A percentile compares a stretch with the other conserved stretches of the same genome.
These are phyloP conservation scores for Theropithecus gelada DNA, from an alignment of 2,113 vertebrate species.

Conservation along the genomic window DNA sequence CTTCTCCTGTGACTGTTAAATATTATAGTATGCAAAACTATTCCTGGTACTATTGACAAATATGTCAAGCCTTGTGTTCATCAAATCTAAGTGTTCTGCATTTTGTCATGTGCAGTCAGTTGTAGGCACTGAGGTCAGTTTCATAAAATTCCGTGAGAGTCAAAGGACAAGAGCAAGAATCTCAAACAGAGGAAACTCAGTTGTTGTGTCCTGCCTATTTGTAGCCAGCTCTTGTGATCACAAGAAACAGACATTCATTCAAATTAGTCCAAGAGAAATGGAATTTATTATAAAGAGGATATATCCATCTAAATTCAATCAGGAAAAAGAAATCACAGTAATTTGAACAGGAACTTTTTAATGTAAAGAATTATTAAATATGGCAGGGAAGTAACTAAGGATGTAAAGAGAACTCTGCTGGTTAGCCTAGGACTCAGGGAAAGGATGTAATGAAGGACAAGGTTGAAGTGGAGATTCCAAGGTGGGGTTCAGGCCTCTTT, in stretches of 20 bases:
- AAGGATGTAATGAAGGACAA: not conserved
- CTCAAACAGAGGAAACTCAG: not conserved
- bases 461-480: not conserved
- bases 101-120: not conserved
- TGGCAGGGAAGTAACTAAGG: not conserved
- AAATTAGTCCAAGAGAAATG: not conserved
- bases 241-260: not conserved
- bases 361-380: not conserved
- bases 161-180: not conserved
- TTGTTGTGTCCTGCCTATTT: not conserved
- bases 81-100: conserved; percentile 50
- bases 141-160: conserved; percentile 15
- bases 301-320: not conserved
- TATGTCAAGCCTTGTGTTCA: conserved; percentile 53
- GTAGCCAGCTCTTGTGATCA: not conserved
- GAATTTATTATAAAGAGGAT: not conserved
- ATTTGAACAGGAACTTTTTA: not conserved
- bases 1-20: conserved; percentile 63
- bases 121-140: not conserved
- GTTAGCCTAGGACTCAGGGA: not conserved
- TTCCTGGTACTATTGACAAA: conserved; percentile 72
- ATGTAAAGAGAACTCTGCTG: not conserved
- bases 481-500: not conserved
- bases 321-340: not conserved
- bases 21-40: conserved; percentile 62